phyloP scores from a whole-genome alignment of 2,113 vertebrate genomes.

The Hippolais icterina region DNA sequence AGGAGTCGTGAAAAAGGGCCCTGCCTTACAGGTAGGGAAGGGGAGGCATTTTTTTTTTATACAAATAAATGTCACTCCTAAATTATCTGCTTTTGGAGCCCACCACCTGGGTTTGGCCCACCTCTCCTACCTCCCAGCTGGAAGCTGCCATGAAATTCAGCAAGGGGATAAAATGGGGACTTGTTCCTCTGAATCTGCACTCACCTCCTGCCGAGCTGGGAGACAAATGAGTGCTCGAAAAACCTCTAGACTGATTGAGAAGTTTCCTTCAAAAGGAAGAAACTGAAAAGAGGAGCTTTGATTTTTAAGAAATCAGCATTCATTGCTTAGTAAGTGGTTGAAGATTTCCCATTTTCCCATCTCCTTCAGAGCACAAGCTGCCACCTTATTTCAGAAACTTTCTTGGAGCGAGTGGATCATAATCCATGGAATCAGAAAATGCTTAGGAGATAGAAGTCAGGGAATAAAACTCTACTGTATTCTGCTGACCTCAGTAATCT shows the following conservation, averaged over 20 bases:
- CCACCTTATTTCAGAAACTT: background rate
- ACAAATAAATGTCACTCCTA: constrained; percentile 59
- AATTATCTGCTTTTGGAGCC: constrained; percentile 45
- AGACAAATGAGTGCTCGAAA: background rate
- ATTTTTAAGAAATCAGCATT: background rate
- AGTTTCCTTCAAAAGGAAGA: background rate
- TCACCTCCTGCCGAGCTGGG: background rate
- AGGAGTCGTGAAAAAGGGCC: background rate
- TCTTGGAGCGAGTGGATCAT: background rate
- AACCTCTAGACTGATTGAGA: background rate
- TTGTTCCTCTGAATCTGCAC: background rate
- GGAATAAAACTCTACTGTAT: background rate
- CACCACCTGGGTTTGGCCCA: constrained; percentile 16
- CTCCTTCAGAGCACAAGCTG: background rate
- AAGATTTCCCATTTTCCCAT: background rate
- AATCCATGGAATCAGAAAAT: background rate
- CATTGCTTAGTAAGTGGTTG: background rate
- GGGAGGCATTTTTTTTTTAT: constrained; percentile 43
- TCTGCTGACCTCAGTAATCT: background rate
- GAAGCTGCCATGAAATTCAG: constrained; percentile 9
- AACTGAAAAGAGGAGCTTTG: background rate
- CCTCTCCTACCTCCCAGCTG: constrained; percentile 28
- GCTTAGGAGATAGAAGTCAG: background rate
- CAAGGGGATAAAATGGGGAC: constrained; percentile 28
- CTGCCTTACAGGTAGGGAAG: constrained; percentile 33